Evolutionary conservation across 1,140 invertebrate species (phyloP).

Genomic region (Cryptotermes secundus): DNA sequence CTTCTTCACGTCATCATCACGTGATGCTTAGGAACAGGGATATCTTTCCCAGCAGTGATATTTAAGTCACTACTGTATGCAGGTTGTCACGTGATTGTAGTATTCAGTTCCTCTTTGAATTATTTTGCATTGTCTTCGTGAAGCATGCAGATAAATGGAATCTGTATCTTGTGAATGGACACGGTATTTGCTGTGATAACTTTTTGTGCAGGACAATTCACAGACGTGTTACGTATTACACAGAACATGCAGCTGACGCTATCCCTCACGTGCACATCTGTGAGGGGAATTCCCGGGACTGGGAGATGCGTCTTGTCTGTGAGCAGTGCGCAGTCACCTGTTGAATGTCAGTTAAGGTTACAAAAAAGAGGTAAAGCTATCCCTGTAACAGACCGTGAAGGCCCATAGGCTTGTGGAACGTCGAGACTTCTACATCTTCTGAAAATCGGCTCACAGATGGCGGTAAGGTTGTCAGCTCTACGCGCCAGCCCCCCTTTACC

Average conservation of each 20-base stretch:
- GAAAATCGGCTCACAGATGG: too few relatives aligned
- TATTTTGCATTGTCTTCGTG: neutral
- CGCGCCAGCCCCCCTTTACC: too few relatives aligned
- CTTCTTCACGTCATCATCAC: too few relatives aligned
- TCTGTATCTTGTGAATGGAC: neutral
- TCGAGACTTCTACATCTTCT: too few relatives aligned
- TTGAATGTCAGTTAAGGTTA: too few relatives aligned
- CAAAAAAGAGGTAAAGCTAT: too few relatives aligned
- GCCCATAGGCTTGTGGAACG: too few relatives aligned
- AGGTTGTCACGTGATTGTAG: neutral
- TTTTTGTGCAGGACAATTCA: neutral
- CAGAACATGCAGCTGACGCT: neutral
- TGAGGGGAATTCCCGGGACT: neutral
- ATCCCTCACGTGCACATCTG: neutral
- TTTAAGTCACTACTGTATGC: neutral
- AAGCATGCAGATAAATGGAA: neutral
- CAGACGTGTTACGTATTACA: neutral
- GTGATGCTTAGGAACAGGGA: too few relatives aligned
- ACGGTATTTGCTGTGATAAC: neutral
- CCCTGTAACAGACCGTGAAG: too few relatives aligned
- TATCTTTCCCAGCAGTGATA: too few relatives aligned
- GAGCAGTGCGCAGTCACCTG: too few relatives aligned
- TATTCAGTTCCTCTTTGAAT: neutral
- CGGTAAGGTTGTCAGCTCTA: too few relatives aligned
- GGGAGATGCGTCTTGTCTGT: neutral